Conservation (phyloP, 2,797 vertebrate species). For the Microchirus variegatus region DNA sequence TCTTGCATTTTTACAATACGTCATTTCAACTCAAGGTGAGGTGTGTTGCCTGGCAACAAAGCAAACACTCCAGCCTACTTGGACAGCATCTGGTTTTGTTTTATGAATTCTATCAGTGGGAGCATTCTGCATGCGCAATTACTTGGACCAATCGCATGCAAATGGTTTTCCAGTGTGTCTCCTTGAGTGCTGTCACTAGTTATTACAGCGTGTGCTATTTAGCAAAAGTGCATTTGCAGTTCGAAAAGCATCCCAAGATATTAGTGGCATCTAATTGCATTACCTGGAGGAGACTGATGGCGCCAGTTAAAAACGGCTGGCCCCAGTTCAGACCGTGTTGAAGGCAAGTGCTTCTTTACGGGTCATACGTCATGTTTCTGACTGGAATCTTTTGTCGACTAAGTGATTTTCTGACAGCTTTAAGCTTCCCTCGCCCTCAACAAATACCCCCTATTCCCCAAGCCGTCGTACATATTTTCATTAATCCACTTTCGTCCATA, state of each 20-base stretch:
- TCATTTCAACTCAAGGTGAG: conserved; percentile 33
- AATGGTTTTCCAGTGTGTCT: conserved; percentile 72
- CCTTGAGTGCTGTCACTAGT: conserved; percentile 83
- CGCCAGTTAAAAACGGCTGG: conserved; percentile 85
- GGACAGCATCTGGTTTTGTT: conserved; percentile 71
- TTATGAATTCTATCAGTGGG: conserved; percentile 67
- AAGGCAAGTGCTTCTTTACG: conserved; percentile 85
- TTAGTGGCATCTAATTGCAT: conserved; percentile 89
- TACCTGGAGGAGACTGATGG: conserved; percentile 88
- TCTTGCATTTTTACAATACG: conserved; percentile 25
- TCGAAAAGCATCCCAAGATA: conserved; percentile 87
- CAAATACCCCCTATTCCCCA: conserved; percentile 60
- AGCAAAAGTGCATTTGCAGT: conserved; percentile 86
- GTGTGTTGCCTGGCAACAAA: conserved; percentile 59
- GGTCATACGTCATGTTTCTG: conserved; percentile 83
- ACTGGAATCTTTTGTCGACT: conserved; percentile 84
- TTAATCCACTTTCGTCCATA: conserved; percentile 69
- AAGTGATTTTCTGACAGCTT: conserved; percentile 86
- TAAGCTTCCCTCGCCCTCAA: conserved; percentile 61
- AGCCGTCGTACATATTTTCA: conserved; percentile 65
- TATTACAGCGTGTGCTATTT: conserved; percentile 83
- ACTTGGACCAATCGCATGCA: conserved; percentile 74
- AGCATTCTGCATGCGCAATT: conserved; percentile 64
- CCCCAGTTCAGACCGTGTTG: conserved; percentile 80
- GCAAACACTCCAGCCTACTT: conserved; percentile 55